Evolutionary conservation across 2,113 vertebrate genomes (phyloP), one percentile per base, ranked within the genome.

Genomic region (Alosa alosa): DNA sequence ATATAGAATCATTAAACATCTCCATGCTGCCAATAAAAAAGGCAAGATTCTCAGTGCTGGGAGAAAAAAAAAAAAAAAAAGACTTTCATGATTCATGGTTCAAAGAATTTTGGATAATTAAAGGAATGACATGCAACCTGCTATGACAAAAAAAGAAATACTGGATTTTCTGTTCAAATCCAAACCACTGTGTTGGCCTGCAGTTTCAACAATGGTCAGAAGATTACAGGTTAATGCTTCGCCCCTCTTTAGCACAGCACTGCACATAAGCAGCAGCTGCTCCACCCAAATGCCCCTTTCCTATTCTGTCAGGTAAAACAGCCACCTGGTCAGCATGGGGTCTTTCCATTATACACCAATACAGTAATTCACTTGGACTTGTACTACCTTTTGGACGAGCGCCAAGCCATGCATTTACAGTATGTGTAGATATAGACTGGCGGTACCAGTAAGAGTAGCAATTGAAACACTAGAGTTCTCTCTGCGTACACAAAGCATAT

Each of bases 31-130:
- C 20, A 31, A 13, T 31, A 7, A 36, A 36, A 31, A 72, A 72
- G 64, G 64, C 64, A 72, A 72, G 64, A 72, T 13, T 72, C 64
- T 72, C 64, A 72, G 64, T 72, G n/a, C 64, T 72, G 31, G 13
- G 72, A 78, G 17, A 78, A 78, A 39, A 78, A 39, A 41, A 15
- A 3, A 3, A 78, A 39, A 41, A 15, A 11, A 13, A 1, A 1
- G 1, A 3, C 72, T 15, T 36, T 39, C 31, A 78, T 15, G 11
- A 17, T 39, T 10, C 11, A 78, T 8, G 49, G 64, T 72, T 36
- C n/a, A 31, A 6, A 31, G 5, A 25, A 72, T 72, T 25, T 31
- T 9, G 22, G 9, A 72, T n/a, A 25, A n/a, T 72, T 31, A 72
- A 25, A n/a, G 10, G 64, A 72, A 68, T 10, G 64, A 31, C 10